Conservation (phyloP, 2,888 invertebrate genomes). For the Syrista parreyssii region DNA sequence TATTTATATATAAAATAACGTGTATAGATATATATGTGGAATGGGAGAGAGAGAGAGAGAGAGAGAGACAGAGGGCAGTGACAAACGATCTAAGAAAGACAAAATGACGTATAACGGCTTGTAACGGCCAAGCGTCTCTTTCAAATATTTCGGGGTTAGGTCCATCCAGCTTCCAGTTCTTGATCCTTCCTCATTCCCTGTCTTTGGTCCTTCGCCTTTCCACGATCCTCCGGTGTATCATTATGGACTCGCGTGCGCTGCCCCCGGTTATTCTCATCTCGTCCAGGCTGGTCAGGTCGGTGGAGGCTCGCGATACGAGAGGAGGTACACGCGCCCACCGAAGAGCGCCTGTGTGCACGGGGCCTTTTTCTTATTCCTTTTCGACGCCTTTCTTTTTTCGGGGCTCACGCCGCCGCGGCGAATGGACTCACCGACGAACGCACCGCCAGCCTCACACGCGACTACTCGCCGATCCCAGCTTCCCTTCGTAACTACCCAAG, state of each 20-base stretch:
- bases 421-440: conserved; percentile 15
- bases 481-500: not conserved
- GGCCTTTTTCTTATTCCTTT: conserved; percentile 3
- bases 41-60: too few species aligned
- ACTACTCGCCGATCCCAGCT: not conserved
- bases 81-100: not conserved
- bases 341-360: conserved; percentile 8
- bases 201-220: conserved; percentile 15
- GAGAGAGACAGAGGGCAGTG: not conserved
- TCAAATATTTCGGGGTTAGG: not conserved
- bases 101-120: not conserved
- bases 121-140: not conserved
- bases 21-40: too few species aligned
- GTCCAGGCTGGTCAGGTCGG: conserved; percentile 3
- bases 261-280: conserved; percentile 59
- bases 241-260: conserved; percentile 60
- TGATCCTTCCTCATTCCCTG: conserved; percentile 15
- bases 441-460: conserved; percentile 14
- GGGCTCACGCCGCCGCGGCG: conserved; percentile 14
- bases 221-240: conserved; percentile 47
- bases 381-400: conserved; percentile 16
- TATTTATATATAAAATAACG: too few species aligned
- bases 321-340: not conserved
- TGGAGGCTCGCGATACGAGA: conserved; percentile 1
- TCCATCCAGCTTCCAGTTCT: conserved; percentile 17